A percentile compares a stretch with the other conserved stretches of the same genome.
Conservation (phyloP, 2,888 invertebrate species). For the Diplazon laetatorius region DNA sequence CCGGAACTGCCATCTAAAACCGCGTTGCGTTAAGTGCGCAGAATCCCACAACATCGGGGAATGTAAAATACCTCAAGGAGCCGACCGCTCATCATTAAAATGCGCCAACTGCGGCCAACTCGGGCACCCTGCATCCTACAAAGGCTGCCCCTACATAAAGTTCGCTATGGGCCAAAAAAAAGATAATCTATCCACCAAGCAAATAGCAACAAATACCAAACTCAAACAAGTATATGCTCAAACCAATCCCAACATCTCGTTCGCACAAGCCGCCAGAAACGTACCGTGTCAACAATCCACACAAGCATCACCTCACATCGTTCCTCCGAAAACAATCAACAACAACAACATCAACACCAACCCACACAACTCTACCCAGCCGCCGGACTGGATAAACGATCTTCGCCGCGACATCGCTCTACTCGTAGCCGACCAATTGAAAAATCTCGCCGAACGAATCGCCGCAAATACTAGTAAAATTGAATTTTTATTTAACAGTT, state of each 20-base stretch:
- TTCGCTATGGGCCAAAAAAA: constrained; percentile 1
- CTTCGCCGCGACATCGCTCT: neutral
- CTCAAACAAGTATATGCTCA: neutral
- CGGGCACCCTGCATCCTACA: constrained; percentile 15
- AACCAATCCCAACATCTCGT: neutral
- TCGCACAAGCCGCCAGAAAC: neutral
- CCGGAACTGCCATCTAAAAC: no score
- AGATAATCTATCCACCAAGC: neutral
- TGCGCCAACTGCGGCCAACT: constrained; percentile 38
- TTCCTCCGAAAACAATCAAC: no score
- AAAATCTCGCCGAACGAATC: neutral
- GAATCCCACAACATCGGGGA: no score
- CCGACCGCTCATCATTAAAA: neutral
- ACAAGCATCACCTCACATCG: no score
- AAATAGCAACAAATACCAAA: neutral
- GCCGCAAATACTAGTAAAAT: constrained; percentile 2
- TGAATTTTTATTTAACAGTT: neutral
- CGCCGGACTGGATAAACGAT: neutral
- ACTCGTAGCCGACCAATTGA: neutral
- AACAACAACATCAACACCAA: neutral
- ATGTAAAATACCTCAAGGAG: neutral
- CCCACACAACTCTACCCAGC: neutral
- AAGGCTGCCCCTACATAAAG: constrained; percentile 40
- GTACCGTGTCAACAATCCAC: no score
- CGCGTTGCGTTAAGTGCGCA: no score